Conservation (phyloP, 2,113 vertebrate genomes). For the Canis aureus region DNA sequence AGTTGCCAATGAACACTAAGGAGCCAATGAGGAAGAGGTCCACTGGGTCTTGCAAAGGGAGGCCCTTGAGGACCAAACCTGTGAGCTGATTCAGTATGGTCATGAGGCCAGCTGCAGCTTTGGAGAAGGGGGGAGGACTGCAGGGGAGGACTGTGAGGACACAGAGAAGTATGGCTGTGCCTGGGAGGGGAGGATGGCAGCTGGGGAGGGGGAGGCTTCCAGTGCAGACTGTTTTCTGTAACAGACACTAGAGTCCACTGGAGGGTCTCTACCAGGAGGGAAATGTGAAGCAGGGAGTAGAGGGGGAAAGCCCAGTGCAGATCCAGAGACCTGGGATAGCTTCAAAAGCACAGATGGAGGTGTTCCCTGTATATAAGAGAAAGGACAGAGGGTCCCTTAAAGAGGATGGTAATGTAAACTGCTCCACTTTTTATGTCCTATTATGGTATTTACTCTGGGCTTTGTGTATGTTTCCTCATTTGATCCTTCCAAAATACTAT, state of each 20-base stretch:
- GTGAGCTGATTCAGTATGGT: rapidly evolving
- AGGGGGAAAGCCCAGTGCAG: neutral
- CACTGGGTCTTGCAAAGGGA: neutral
- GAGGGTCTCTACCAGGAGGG: neutral
- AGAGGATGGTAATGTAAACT: too few species aligned
- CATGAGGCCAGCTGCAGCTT: neutral
- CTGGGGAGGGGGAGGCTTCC: neutral
- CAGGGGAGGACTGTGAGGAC: neutral
- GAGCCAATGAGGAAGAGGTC: neutral
- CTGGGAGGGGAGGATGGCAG: neutral
- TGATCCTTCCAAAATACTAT: neutral
- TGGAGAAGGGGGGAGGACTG: neutral
- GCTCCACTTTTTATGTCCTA: rapidly evolving
- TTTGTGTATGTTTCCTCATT: neutral
- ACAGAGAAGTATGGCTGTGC: too few species aligned
- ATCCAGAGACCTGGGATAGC: neutral
- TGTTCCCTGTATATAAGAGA: neutral
- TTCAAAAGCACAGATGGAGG: neutral
- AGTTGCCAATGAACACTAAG: neutral
- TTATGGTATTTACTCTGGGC: neutral
- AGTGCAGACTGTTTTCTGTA: neutral
- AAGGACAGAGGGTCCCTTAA: neutral
- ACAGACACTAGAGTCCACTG: neutral
- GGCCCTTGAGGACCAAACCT: neutral
- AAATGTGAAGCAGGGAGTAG: neutral